Evolutionary conservation across 2,888 invertebrate genomes (phyloP).

Genomic region (Cephus sareptanus): DNA sequence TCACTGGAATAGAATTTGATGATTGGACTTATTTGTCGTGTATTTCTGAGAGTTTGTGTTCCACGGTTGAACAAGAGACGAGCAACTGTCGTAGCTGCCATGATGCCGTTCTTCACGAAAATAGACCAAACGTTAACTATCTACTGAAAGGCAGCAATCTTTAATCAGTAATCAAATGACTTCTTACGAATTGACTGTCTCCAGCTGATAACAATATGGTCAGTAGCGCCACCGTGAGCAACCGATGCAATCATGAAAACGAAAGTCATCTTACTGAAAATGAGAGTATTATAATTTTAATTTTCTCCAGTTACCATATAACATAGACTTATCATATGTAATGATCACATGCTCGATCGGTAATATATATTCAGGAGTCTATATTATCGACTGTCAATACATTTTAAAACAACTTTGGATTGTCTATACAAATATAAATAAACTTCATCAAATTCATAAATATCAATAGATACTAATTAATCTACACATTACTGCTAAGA

Average conservation of each 20-base stretch:
- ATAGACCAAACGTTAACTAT: not conserved
- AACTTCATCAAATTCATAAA: not conserved
- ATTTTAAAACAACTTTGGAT: not conserved
- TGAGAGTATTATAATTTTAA: not conserved
- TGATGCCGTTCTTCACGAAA: slow-evolving; percentile 21
- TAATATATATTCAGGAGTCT: not conserved
- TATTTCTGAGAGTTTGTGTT: slow-evolving; percentile 24
- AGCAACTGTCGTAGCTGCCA: slow-evolving; percentile 41
- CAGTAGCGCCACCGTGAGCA: not conserved
- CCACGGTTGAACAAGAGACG: slow-evolving; percentile 30
- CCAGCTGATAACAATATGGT: not conserved
- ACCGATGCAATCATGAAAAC: not conserved
- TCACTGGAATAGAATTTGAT: slow-evolving; percentile 52
- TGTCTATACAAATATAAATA: not conserved
- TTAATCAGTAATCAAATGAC: not conserved
- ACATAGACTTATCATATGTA: not conserved
- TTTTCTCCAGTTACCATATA: not conserved
- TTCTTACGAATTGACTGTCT: not conserved
- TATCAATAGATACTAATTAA: not conserved
- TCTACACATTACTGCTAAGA: not conserved
- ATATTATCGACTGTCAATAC: not conserved
- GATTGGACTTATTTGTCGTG: slow-evolving; percentile 28
- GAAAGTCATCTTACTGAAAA: not conserved
- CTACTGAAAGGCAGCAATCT: not conserved
- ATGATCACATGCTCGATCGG: not conserved